Base-by-base conservation (phyloP, 2,797 vertebrate species). In the Lophotriccus pileatus region DNA sequence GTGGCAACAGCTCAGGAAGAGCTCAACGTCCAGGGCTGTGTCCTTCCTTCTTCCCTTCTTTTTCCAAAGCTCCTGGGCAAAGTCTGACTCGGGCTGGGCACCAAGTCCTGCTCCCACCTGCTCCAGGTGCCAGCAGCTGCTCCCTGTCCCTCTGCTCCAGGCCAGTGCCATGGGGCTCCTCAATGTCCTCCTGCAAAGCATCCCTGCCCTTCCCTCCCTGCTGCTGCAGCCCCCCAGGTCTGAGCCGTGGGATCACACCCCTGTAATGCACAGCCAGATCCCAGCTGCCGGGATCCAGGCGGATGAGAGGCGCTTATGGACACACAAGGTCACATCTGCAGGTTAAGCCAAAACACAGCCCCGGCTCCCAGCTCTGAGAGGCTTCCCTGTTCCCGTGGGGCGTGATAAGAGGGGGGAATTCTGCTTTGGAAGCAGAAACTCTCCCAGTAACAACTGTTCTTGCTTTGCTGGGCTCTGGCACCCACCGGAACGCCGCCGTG, bases 11-110 rank as follows among this genome's bases (percentile, higher is more conserved):
- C 76, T 37, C 0, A 5, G 62, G 27, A 47, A n/a, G 32, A 62
- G 50, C 68, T 89, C 50, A 10, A 1, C 0, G 2, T 20, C 55
- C 64, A 30, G 30, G 76, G 44, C 7, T 7, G 3, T 0, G 0
- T 76, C 36, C 52, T 39, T 58, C 66, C 52, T 77, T 10, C 58
- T 52, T 37, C 55, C n/a, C 24, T 59, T 44, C 10, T 44, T 46
- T 46, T 49, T 25, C 5, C 14, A 46, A 36, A 82, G 50, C 59
- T 87, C 36, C 34, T 77, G 93, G 53, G 70, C 75, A 55, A 81
- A 75, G 49, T 37, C 78, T 76, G 55, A 3, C 24, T 30, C 34
- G 6, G 39, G 69, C n/a, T 46, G 76, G 43, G 46, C 34, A 6
- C 6, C 0, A 9, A 15, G 8, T 14, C 23, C 60, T 0, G 4